phyloP scores from a whole-genome alignment of 2,888 invertebrate species.

The Pheosia gnoma region DNA sequence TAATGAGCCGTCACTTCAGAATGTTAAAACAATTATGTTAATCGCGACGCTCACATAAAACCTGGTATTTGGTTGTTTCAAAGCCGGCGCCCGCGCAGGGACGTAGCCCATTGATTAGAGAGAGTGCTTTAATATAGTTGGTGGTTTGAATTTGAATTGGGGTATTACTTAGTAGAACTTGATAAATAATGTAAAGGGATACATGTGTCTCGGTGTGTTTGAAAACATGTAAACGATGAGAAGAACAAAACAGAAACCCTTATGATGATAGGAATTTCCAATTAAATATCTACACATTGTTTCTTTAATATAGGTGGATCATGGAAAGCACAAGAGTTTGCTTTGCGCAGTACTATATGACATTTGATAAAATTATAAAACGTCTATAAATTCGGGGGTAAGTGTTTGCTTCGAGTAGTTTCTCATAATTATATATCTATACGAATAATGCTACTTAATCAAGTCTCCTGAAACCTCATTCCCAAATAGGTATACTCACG shows the following conservation, averaged over 20 bases:
- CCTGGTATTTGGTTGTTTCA: not conserved
- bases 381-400: too few species aligned
- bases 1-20: constrained; percentile 21
- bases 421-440: too few species aligned
- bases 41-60: constrained; percentile 15
- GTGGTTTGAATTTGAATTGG: not conserved
- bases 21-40: constrained; percentile 31
- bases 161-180: not conserved
- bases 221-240: not conserved
- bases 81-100: constrained; percentile 4
- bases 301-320: too few species aligned
- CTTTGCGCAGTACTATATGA: too few species aligned
- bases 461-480: not conserved
- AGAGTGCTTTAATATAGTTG: not conserved
- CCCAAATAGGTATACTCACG: not conserved
- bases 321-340: too few species aligned
- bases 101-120: not conserved
- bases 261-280: too few species aligned
- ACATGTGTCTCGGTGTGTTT: too few species aligned
- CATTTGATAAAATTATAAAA: too few species aligned
- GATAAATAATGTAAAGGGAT: not conserved
- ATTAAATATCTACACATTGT: too few species aligned
- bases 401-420: too few species aligned
- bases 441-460: not conserved
- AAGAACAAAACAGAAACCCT: not conserved